A percentile compares a stretch with the other conserved stretches of the same genome.
phyloP scores from a whole-genome alignment of 2,888 invertebrate species.

The Tigriopus californicus region DNA sequence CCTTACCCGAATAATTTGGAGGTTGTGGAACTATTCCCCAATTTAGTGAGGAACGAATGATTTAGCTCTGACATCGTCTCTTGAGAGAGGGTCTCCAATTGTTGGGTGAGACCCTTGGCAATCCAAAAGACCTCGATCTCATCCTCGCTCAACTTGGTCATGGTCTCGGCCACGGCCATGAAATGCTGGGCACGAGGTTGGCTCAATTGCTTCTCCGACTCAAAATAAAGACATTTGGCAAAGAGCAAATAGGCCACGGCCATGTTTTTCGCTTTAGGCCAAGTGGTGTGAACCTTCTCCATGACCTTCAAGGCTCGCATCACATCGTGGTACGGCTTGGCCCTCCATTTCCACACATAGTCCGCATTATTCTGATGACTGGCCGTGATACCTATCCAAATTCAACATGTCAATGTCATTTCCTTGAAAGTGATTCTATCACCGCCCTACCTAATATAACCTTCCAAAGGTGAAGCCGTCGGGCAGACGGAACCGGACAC shows the following conservation, averaged over 20 bases:
- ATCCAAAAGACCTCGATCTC: no score
- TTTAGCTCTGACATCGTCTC: no score
- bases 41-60: no score
- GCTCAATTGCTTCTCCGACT: not conserved
- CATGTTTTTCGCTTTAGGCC: no score
- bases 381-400: conserved; percentile 47
- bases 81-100: no score
- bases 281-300: conserved; percentile 28
- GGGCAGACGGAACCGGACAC: conserved; percentile 60
- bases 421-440: not conserved
- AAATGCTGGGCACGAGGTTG: not conserved
- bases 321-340: conserved; percentile 50
- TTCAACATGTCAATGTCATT: not conserved
- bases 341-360: conserved; percentile 52
- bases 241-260: conserved; percentile 44
- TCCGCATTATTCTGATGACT: conserved; percentile 52
- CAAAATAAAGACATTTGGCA: conserved; percentile 32
- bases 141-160: not conserved
- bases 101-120: no score
- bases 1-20: not conserved
- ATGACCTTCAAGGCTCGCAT: conserved; percentile 47
- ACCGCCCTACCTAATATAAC: conserved; percentile 45
- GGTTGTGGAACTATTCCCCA: no score
- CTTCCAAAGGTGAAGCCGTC: conserved; percentile 66
- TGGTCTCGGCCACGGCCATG: not conserved